Conservation (phyloP, 2,888 invertebrate genomes). For the Hirtodrosophila confusa region DNA sequence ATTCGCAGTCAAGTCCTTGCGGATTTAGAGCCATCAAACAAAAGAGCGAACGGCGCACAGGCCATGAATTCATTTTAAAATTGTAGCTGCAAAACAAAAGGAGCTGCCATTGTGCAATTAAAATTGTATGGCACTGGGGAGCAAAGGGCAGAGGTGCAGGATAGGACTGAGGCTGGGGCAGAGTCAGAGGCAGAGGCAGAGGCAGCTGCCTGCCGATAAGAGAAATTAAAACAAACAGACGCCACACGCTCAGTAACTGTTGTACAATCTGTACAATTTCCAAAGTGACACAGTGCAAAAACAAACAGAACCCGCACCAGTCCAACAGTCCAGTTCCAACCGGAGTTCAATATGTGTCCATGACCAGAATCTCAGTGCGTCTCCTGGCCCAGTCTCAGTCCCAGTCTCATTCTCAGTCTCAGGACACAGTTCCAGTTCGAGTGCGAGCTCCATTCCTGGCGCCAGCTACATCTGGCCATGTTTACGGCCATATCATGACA, state of each 20-base stretch:
- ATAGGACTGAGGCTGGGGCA: constrained; percentile 3
- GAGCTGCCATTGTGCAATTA: constrained; percentile 77
- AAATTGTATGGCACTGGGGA: constrained; percentile 78
- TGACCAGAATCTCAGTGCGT: constrained; percentile 25
- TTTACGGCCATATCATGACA: constrained; percentile 79
- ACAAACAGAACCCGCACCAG: constrained; percentile 31
- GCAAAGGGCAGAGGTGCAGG: constrained; percentile 21
- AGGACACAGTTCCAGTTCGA: constrained; percentile 5
- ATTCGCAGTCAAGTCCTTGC: constrained; percentile 56
- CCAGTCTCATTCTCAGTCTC: constrained; percentile 7
- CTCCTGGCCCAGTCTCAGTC: constrained; percentile 14
- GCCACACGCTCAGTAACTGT: constrained; percentile 48
- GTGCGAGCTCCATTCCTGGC: constrained; percentile 10
- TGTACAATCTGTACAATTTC: constrained; percentile 72
- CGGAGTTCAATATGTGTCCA: constrained; percentile 63
- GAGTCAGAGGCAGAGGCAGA: constrained; percentile 23
- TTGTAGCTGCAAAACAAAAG: constrained; percentile 73
- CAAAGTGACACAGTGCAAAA: constrained; percentile 67
- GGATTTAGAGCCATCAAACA: constrained; percentile 75
- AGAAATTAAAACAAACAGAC: constrained; percentile 76
- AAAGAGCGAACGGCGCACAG: constrained; percentile 53
- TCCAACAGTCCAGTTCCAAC: constrained; percentile 10
- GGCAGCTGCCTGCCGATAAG: constrained; percentile 74
- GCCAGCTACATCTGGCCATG: constrained; percentile 66
- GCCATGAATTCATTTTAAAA: constrained; percentile 80